These are phyloP conservation scores for Drosophila leontia DNA, from an alignment of 1,140 invertebrate species.

Conservation along the genomic window DNA sequence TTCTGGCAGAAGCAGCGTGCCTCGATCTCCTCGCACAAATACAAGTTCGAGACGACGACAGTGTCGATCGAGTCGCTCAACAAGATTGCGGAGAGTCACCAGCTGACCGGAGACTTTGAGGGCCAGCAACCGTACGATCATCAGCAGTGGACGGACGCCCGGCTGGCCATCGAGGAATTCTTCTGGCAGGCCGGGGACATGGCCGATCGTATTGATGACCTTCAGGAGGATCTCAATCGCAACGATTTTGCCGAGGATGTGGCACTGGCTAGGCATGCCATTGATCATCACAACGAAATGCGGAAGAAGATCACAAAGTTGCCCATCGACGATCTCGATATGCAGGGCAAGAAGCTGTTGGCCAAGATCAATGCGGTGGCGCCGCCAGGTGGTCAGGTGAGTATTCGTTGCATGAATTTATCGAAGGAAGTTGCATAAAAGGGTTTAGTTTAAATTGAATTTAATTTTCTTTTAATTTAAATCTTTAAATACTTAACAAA, in stretches of 20 bases:
- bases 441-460: not conserved
- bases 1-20: slow-evolving; percentile 99
- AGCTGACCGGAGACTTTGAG: slow-evolving; percentile 97
- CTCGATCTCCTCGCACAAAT: slow-evolving; percentile 97
- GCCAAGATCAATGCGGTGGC: slow-evolving; percentile 76
- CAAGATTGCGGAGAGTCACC: slow-evolving; percentile 95
- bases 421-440: slow-evolving; percentile 5
- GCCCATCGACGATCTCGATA: slow-evolving; percentile 96
- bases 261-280: slow-evolving; percentile 93
- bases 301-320: slow-evolving; percentile 97
- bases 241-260: slow-evolving; percentile 97
- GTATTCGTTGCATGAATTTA: not conserved
- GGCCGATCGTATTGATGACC: slow-evolving; percentile 94
- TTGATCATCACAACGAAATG: slow-evolving; percentile 97
- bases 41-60: slow-evolving; percentile 99
- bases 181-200: slow-evolving; percentile 97
- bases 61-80: slow-evolving; percentile 97
- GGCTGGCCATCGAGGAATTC: slow-evolving; percentile 97
- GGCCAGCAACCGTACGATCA: slow-evolving; percentile 97
- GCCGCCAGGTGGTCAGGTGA: slow-evolving; percentile 56
- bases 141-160: slow-evolving; percentile 97
- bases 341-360: slow-evolving; percentile 86
- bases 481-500: not conserved
- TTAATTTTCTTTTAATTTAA: not conserved
- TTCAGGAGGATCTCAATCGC: slow-evolving; percentile 95